Evolutionary conservation across 2,113 vertebrate genomes (phyloP), one percentile per base, ranked within the genome.

Genomic region (Gavia stellata): DNA sequence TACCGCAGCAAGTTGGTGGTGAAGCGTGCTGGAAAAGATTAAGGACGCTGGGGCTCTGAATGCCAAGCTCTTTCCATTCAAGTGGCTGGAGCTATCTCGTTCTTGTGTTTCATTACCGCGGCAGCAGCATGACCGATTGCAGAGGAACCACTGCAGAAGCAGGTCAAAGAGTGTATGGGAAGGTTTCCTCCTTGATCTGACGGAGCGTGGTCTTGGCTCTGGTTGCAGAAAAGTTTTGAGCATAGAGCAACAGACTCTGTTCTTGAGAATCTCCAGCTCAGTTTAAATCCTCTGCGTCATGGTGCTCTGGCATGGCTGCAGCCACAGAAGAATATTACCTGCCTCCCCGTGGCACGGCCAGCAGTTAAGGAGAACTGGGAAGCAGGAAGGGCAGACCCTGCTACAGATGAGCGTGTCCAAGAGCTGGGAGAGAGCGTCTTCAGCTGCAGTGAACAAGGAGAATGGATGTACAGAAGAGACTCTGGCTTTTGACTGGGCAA

Each of bases 241-340:
- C 8, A 6, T 0, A 18, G 34, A 1, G 1, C n/a, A 59, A 15
- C 36, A 40, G 38, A 8, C 25, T 50, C 14, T 66, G 31, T 23
- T 85, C 45, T 55, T 67, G 26, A 47, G n/a, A 52, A 25, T 71
- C 38, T 86, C 36, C 86, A 81, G 44, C 31, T 88, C 14, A 3
- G 62, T 63, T 62, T 42, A 72, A 81, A 59, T 83, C 52, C 33
- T 91, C 19, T 5, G 2, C 7, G 0, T 40, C 34, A 45, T 31
- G 25, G n/a, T 74, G 40, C 36, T 81, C 50, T 47, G 50, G 28
- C 3, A 0, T n/a, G 42, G 31, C 28, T 52, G 24, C 9, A 65
- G 49, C 40, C 47, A 24, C 36, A 44, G 29, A 67, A 79, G 14
- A 53, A 9, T 34, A 7, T 36, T 53, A 31, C 8, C 1, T 2